Conservation (phyloP, 2,113 vertebrate species). For the Alouatta palliata region DNA sequence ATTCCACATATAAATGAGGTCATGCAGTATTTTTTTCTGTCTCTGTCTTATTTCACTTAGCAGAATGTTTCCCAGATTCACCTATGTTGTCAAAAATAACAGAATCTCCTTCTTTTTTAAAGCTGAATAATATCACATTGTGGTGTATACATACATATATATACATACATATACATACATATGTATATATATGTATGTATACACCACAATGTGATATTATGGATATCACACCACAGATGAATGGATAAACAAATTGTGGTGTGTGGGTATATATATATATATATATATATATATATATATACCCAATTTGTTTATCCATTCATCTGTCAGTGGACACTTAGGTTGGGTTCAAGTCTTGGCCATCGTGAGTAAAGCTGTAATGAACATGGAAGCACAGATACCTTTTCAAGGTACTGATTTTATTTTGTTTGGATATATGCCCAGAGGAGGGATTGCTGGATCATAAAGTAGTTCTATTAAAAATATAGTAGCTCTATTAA, state of each 20-base stretch:
- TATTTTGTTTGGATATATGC: background rate
- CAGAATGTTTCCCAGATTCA: background rate
- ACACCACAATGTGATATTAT: too few relatives aligned
- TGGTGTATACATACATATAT: background rate
- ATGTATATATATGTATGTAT: accelerated
- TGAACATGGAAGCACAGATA: background rate
- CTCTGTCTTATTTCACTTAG: background rate
- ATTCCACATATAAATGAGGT: background rate
- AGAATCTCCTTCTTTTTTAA: background rate
- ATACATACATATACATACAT: accelerated
- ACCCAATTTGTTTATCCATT: background rate
- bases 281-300: background rate
- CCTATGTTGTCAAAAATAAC: background rate
- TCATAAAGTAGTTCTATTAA: background rate
- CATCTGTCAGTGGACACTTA: background rate
- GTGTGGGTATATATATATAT: too few relatives aligned
- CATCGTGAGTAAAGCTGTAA: background rate
- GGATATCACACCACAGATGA: too few relatives aligned
- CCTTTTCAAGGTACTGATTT: background rate
- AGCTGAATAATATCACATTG: background rate
- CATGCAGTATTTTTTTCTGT: background rate
- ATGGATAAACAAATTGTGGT: too few relatives aligned
- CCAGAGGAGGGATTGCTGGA: background rate
- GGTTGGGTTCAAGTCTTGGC: background rate
- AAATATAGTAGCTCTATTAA: too few relatives aligned